phyloP scores from a whole-genome alignment of 2,797 vertebrate genomes.

The Rhinophrynus dorsalis region DNA sequence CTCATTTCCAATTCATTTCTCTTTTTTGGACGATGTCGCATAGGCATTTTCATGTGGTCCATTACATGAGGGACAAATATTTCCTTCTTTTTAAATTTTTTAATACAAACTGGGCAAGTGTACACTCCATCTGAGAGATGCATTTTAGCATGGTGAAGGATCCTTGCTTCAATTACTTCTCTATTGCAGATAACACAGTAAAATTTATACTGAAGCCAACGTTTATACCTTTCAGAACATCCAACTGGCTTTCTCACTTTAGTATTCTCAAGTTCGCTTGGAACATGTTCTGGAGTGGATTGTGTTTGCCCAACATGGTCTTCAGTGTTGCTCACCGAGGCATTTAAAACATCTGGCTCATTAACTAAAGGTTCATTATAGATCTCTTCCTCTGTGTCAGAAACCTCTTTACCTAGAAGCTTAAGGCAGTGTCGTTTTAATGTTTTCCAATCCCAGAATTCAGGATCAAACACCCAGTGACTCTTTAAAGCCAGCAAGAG shows the following conservation, averaged over 20 bases:
- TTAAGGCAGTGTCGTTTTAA: slow-evolving; percentile 88
- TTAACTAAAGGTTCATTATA: slow-evolving; percentile 68
- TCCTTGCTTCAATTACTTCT: slow-evolving; percentile 81
- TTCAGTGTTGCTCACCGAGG: slow-evolving; percentile 68
- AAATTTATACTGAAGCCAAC: slow-evolving; percentile 85
- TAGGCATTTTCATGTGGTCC: slow-evolving; percentile 83
- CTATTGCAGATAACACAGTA: slow-evolving; percentile 90
- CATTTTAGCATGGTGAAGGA: slow-evolving; percentile 92
- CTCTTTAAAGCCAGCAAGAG: slow-evolving; percentile 91
- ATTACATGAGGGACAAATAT: slow-evolving; percentile 88
- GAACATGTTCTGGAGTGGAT: slow-evolving; percentile 63
- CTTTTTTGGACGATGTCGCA: slow-evolving; percentile 70
- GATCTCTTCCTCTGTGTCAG: slow-evolving; percentile 75
- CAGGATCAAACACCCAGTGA: slow-evolving; percentile 96
- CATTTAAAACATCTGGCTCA: slow-evolving; percentile 70
- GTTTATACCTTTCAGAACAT: slow-evolving; percentile 77
- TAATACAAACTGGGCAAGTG: slow-evolving; percentile 88
- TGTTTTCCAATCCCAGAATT: slow-evolving; percentile 99
- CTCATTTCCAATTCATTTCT: slow-evolving; percentile 61
- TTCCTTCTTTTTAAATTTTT: slow-evolving; percentile 84
- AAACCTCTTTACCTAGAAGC: slow-evolving; percentile 80
- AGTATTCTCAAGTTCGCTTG: slow-evolving; percentile 66
- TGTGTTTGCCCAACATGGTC: slow-evolving; percentile 67
- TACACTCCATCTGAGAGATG: slow-evolving; percentile 81
- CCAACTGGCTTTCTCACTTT: slow-evolving; percentile 74